Evolutionary conservation across 1,140 invertebrate genomes (phyloP).

Genomic region (Rhopalosiphum padi): DNA sequence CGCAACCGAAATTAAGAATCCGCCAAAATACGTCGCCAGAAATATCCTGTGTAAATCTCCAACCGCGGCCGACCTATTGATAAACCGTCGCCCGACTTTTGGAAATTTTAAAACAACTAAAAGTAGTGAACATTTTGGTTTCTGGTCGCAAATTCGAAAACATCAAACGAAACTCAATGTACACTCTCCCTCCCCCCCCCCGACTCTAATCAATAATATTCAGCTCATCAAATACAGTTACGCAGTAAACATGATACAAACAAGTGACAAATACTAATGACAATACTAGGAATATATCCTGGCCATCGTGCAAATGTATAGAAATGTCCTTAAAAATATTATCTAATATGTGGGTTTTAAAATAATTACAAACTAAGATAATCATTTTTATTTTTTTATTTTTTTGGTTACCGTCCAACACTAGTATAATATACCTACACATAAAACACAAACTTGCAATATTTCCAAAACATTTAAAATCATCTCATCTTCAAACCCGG

Average conservation of each 20-base stretch:
- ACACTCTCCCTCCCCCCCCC: too few relatives aligned
- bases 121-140: not conserved
- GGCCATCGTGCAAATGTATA: not conserved
- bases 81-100: not conserved
- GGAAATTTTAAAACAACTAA: not conserved
- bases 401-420: not conserved
- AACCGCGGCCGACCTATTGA: not conserved
- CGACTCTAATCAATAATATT: not conserved
- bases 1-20: not conserved
- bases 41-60: not conserved
- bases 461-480: not conserved
- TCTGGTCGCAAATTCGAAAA: not conserved
- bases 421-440: not conserved
- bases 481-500: not conserved
- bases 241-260: not conserved
- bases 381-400: not conserved
- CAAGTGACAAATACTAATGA: not conserved
- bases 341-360: not conserved
- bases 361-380: too few relatives aligned
- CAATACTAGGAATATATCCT: not conserved
- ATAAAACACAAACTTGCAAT: not conserved
- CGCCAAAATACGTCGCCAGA: not conserved
- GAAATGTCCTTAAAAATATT: not conserved
- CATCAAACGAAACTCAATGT: not conserved
- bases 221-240: not conserved